Base-by-base conservation (phyloP, 2,113 vertebrate genomes). In the Petrocephalus zakoni region DNA sequence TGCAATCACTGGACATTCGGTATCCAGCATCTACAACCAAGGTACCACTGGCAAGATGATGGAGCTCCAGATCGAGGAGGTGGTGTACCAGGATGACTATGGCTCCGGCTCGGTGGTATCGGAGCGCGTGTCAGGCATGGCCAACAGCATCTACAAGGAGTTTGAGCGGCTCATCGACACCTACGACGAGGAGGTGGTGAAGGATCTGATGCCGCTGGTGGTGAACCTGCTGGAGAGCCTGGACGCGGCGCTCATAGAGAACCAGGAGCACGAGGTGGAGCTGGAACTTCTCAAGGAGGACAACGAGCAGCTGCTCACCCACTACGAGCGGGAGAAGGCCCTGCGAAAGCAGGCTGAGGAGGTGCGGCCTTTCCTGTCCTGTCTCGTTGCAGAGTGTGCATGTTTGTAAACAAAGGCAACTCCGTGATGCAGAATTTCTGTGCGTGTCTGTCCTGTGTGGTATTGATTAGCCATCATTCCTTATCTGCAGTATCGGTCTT, bases 131-230 rank as follows among this genome's bases (percentile, higher is more conserved):
- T 98, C 98, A 88, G 98, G 98, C 94, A 94, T 99, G 94, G 98
- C 98, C 91, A 97, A 96, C 95, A 96, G 95, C 95, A 99, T 99
- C 93, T 99, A 99, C 96, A 97, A 97, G 90, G 98, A 99, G 95
- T 99, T 99, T 93, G 98, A 99, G 96, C 96, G 98, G 88, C 96
- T 99, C 22, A 99, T 99, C 93, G 96, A 95, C 92, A 97, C 96
- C 95, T 99, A 99, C 84, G 98, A 99, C 52, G 98, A 99, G 95
- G 98, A 99, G 95, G 98, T 98, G 95, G 97, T 99, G 91, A 98
- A 98, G 93, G 98, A 99, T 95, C 95, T 99, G 90, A 99, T 99
- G 98, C 98, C 98, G 88, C 95, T 99, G 90, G 98, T 99, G 93
- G 98, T 99, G 88, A 98, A 97, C 88, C 97, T 99, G 88, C 94